Base-by-base conservation (phyloP, 2,888 invertebrate species). In the Onthophagus sagittarius region DNA sequence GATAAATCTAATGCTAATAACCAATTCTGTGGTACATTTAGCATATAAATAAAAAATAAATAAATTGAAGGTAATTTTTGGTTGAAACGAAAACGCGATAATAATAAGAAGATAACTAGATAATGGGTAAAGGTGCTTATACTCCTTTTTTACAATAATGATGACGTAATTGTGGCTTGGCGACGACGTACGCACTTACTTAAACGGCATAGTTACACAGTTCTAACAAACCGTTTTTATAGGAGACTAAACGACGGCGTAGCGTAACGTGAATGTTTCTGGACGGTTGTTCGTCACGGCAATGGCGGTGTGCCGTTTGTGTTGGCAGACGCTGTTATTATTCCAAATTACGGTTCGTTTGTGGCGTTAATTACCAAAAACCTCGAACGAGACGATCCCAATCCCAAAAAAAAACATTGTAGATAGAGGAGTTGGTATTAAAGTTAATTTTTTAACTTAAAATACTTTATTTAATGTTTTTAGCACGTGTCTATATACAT, bases 281-380 rank as follows among this genome's bases (percentile, higher is more conserved):
- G 39, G 39, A 53, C 39, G 39, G 39, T 53, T 53, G 39, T 53
- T 53, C 39, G 39, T 53, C 39, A 53, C 39, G 39, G 39, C 39
- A 53, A 23, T 23, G 23, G 23, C 23, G 23, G 23, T 23, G 23
- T 23, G 23, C 23, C 23, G 23, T 23, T 23, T 23, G 67, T 23
- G 15, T 67, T 23, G 67, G 67, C 67, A 67, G 67, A 67, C 67
- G 23, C 15, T 67, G 31, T 67, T 67, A 67, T 67, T 67, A 67
- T 67, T 67, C 67, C 67, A 67, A 32, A 67, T 67, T 67, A 67
- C 67, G 67, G 67, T 67, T 32, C 67, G 67, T 67, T 67, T 67
- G 67, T 67, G 67, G 67, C 67, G 67, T 67, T 67, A 67, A 67
- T 67, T 67, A 67, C 32, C 67, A 67, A 67, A 67, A 67, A 67